Base-by-base conservation (phyloP, 2,113 vertebrate genomes). In the Melanerpes formicivorus region DNA sequence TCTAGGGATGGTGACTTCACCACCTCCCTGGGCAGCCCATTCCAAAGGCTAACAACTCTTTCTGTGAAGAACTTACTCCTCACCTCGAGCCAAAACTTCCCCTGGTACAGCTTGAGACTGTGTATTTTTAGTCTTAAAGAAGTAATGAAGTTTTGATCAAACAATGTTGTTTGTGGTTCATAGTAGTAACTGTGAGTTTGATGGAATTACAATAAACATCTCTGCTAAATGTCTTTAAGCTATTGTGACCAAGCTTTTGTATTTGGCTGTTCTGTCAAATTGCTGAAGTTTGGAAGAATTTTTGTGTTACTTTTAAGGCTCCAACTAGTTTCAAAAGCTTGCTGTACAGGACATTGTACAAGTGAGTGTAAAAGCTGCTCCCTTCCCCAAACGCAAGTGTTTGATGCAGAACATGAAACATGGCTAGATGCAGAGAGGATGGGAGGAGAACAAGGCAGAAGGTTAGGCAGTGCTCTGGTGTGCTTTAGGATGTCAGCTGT, bases 121-220 rank as follows among this genome's bases (percentile, higher is more conserved):
- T 40, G 40, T 87, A 2, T 42, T 52, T 79, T 85, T 27, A 76
- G 13, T 75, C 72, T 79, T 50, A 87, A n/a, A 40, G 56, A 82
- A 55, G 22, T 17, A 75, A 54, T 25, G 44, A 65, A 42, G 7
- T 54, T 76, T 93, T 82, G 18, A 70, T 66, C 9, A 2, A 63
- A 71, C 77, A 34, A 14, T 42, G 8, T 32, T 78, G 40, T 30
- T 75, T 60, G 22, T 46, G 84, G 18, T 52, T 87, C 0, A 0
- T 32, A 50, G n/a, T 29, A 10, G 52, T 90, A 74, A 50, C 32
- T 64, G 22, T 64, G 60, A 44, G 25, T 84, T 86, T 82, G 58
- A 42, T 30, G 40, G n/a, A 60, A 46, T 16, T 48, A 9, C 58
- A 48, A 5, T 2, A 0, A 63, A 29, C 0, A 10, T 10, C 46